A percentile compares a stretch with the other conserved stretches of the same genome.
Conservation (phyloP, 2,888 invertebrate species). For the Heliconius erato region DNA sequence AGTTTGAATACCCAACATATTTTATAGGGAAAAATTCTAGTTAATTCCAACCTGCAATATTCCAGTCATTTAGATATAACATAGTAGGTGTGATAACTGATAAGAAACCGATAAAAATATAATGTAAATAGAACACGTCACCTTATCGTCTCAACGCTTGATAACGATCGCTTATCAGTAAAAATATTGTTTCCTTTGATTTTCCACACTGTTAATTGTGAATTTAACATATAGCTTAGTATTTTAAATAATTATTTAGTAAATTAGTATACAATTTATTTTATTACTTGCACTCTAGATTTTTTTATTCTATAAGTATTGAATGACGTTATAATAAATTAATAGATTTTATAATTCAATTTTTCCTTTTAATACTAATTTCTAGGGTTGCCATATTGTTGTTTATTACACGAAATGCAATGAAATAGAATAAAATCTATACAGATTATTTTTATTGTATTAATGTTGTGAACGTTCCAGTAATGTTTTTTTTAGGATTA, state of each 20-base stretch:
- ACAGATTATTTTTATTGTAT: not conserved
- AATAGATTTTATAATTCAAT: not conserved
- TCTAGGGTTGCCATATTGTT: not conserved
- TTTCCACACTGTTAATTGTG: not conserved
- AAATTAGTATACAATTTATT: not conserved
- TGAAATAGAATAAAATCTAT: not conserved
- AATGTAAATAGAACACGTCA: constrained; percentile 39
- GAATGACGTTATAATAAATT: not conserved
- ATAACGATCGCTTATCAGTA: constrained; percentile 39
- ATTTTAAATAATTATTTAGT: not conserved
- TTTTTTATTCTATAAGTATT: not conserved
- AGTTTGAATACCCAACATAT: no score
- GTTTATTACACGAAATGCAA: not conserved
- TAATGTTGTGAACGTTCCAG: not conserved
- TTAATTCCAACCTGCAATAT: not conserved
- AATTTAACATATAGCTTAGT: not conserved
- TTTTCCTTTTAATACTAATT: not conserved
- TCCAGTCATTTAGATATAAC: not conserved
- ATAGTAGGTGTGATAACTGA: constrained; percentile 22
- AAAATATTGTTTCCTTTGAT: constrained; percentile 24
- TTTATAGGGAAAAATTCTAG: no score
- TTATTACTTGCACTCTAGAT: not conserved
- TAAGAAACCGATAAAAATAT: constrained; percentile 27
- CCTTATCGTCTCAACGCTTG: constrained; percentile 29
- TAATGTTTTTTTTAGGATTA: not conserved